A percentile compares a stretch with the other conserved stretches of the same genome.
Evolutionary conservation across 92 coral and sea anemone genomes (phyloP).

Genomic region (Muricea muricata): DNA sequence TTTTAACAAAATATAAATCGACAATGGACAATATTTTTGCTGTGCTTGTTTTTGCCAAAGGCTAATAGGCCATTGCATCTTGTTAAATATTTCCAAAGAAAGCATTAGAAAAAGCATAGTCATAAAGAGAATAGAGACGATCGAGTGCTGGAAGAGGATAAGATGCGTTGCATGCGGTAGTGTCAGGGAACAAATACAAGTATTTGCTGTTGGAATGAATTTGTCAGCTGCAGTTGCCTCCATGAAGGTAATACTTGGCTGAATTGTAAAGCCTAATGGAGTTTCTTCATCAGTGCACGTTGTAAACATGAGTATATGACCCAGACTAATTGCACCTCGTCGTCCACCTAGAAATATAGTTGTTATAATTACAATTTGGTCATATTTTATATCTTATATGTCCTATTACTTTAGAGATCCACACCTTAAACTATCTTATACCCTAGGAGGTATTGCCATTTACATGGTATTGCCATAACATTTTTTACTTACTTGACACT

Average conservation of each 20-base stretch:
- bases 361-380: not conserved
- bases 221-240: not conserved
- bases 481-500: constrained; percentile 57
- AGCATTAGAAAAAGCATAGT: constrained; percentile 47
- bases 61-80: not conserved
- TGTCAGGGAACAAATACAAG: constrained; percentile 25
- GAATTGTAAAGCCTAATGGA: constrained; percentile 3
- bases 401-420: no score
- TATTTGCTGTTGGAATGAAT: constrained; percentile 41
- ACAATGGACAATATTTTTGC: no score
- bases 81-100: constrained; percentile 34
- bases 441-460: not conserved
- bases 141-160: constrained; percentile 37
- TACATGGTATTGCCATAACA: not conserved
- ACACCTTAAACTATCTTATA: no score
- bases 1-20: no score
- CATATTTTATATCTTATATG: not conserved
- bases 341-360: constrained; percentile 26
- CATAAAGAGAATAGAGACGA: constrained; percentile 31
- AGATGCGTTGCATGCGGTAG: constrained; percentile 46
- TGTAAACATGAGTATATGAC: constrained; percentile 20
- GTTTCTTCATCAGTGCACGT: constrained; percentile 45
- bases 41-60: not conserved
- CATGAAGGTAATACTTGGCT: constrained; percentile 29
- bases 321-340: constrained; percentile 26